These are phyloP conservation scores for Typhlomys cinereus DNA, from an alignment of 2,113 vertebrate genomes.

Conservation along the genomic window DNA sequence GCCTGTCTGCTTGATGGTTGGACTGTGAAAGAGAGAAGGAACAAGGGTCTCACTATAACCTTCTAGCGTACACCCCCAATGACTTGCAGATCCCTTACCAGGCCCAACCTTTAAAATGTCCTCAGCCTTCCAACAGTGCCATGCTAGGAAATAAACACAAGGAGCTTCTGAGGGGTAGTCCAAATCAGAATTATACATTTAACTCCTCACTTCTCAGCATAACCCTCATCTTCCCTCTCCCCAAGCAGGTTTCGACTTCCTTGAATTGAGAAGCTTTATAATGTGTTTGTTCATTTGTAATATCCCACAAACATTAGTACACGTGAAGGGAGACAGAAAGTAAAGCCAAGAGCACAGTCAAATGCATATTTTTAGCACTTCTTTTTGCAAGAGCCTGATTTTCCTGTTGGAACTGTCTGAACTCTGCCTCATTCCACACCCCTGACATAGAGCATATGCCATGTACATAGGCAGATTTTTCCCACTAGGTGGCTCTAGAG, in stretches of 20 bases:
- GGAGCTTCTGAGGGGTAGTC: too few relatives aligned
- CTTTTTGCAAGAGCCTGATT: background rate
- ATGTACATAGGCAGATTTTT: background rate
- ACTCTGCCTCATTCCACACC: background rate
- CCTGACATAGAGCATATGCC: background rate
- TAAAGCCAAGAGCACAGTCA: too few relatives aligned
- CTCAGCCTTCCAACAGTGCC: background rate
- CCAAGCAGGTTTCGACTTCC: too few relatives aligned
- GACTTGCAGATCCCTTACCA: background rate
- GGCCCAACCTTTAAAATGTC: too few relatives aligned
- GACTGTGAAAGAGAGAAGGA: background rate
- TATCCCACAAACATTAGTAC: too few relatives aligned
- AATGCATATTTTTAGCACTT: background rate
- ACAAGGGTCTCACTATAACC: background rate
- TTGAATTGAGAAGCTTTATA: too few relatives aligned
- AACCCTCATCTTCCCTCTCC: background rate
- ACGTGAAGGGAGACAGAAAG: background rate
- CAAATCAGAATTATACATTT: background rate
- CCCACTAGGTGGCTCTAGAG: background rate
- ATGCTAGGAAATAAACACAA: too few relatives aligned
- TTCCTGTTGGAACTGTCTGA: background rate
- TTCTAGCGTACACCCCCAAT: background rate
- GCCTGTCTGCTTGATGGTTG: background rate
- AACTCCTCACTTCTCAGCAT: background rate
- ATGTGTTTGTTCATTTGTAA: too few relatives aligned